These are phyloP conservation scores for Adrianichthys oophorus DNA, from an alignment of 2,797 vertebrate species.

Conservation along the genomic window DNA sequence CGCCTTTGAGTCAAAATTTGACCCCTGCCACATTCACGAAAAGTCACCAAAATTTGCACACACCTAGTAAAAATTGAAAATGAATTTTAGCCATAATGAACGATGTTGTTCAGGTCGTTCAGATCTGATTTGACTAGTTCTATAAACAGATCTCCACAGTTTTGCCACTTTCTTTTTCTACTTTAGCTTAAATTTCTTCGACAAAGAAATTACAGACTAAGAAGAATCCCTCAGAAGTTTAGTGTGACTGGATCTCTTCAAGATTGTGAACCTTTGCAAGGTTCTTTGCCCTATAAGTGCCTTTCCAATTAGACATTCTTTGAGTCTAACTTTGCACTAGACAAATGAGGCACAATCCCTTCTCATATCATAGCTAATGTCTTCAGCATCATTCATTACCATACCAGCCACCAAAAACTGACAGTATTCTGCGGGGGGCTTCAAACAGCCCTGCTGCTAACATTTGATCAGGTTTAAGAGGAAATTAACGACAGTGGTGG, in stretches of 20 bases:
- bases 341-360: slow-evolving; percentile 22
- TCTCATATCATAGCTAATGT: slow-evolving; percentile 37
- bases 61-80: too few species aligned
- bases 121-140: too few species aligned
- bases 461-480: slow-evolving; percentile 67
- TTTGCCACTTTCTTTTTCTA: too few species aligned
- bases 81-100: too few species aligned
- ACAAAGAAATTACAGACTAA: neutral
- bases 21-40: too few species aligned
- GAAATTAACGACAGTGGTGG: slow-evolving; percentile 45
- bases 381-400: slow-evolving; percentile 29
- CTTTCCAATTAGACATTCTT: slow-evolving; percentile 34
- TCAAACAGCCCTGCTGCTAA: slow-evolving; percentile 42
- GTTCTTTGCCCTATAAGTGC: neutral
- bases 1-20: too few species aligned
- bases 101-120: too few species aligned
- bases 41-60: too few species aligned
- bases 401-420: slow-evolving; percentile 26
- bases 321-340: slow-evolving; percentile 15
- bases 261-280: neutral
- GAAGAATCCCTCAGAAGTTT: neutral
- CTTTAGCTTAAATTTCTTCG: neutral
- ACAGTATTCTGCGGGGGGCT: slow-evolving; percentile 20
- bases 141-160: too few species aligned
- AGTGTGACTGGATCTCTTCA: neutral